These are phyloP conservation scores for Heliocidaris erythrogramma DNA, from an alignment of 35 echinoderm and acorn worm genomes.

Conservation along the genomic window DNA sequence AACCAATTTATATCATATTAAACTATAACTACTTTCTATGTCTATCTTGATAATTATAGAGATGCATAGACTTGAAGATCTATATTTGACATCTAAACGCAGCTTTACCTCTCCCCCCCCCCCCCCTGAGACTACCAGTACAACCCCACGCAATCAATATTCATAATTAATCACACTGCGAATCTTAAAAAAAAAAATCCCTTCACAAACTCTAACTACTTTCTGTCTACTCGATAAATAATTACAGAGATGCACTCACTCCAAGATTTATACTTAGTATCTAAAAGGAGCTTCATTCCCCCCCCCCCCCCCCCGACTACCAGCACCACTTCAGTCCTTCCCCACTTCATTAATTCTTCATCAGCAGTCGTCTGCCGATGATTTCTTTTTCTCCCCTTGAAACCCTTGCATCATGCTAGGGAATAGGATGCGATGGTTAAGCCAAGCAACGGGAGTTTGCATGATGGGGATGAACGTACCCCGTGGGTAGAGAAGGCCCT, in stretches of 20 bases:
- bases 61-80: not conserved
- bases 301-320: not conserved
- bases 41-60: too few relatives aligned
- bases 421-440: not conserved
- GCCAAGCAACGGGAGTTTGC: not conserved
- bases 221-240: too few relatives aligned
- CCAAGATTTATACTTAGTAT: not conserved
- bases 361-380: not conserved
- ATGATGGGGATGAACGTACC: not conserved
- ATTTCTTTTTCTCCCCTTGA: not conserved
- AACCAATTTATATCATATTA: too few relatives aligned
- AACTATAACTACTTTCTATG: too few relatives aligned
- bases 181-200: too few relatives aligned
- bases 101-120: not conserved
- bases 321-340: too few relatives aligned
- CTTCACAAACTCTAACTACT: too few relatives aligned
- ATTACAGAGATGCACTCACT: too few relatives aligned
- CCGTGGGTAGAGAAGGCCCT: not conserved
- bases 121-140: too few relatives aligned
- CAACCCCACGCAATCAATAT: too few relatives aligned
- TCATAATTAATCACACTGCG: too few relatives aligned
- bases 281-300: not conserved
- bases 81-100: not conserved
- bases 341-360: not conserved
- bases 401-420: not conserved